Evolutionary conservation across 2,797 vertebrate genomes (phyloP).

Genomic region (Chiloscyllium punctatum): DNA sequence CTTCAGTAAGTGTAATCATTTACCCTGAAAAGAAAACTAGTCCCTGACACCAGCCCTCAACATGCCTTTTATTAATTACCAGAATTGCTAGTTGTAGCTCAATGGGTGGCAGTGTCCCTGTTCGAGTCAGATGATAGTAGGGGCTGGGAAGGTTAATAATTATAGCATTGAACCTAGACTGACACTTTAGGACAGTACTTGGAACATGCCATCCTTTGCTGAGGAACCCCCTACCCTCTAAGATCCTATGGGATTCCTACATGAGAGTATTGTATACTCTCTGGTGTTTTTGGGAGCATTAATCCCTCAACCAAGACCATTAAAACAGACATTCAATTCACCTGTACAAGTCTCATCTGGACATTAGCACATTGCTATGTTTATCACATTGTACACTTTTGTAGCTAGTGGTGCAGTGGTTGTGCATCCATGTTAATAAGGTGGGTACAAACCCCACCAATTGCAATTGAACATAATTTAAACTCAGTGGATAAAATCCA

Average conservation of each 20-base stretch:
- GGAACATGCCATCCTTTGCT: neutral
- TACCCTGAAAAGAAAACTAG: neutral
- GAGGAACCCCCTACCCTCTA: neutral
- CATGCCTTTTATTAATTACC: neutral
- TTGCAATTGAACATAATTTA: too few relatives aligned
- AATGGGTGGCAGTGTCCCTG: neutral
- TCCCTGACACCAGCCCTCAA: neutral
- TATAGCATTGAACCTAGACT: neutral
- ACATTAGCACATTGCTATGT: too few relatives aligned
- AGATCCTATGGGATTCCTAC: neutral
- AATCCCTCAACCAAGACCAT: too few relatives aligned
- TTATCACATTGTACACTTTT: too few relatives aligned
- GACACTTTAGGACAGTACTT: neutral
- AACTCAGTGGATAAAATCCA: too few relatives aligned
- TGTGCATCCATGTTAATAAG: too few relatives aligned
- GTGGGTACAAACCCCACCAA: too few relatives aligned
- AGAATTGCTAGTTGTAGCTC: neutral
- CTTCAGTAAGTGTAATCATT: neutral
- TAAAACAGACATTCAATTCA: too few relatives aligned
- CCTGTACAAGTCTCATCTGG: too few relatives aligned
- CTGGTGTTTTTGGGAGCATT: too few relatives aligned
- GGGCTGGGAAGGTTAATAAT: neutral
- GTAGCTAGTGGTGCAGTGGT: too few relatives aligned
- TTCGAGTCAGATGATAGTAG: neutral
- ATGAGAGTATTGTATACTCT: too few relatives aligned